A percentile compares a stretch with the other conserved stretches of the same genome.
Conservation (phyloP, 1,140 invertebrate genomes). For the Kradibia gibbosae region DNA sequence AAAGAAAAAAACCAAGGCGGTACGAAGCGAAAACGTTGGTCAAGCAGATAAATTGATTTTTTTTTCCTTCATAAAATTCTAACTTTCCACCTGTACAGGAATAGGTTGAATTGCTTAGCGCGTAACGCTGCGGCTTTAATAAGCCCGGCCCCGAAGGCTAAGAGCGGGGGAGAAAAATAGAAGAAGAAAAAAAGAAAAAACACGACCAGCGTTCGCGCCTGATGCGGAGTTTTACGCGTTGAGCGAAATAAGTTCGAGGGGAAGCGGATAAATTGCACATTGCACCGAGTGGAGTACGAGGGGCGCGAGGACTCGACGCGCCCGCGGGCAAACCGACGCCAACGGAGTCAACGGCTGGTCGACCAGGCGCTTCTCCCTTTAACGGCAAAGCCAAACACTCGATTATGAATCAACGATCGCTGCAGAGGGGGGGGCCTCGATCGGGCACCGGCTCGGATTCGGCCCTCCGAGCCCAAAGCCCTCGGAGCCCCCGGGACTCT, state of each 20-base stretch:
- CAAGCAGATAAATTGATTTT: no score
- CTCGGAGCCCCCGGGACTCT: background rate
- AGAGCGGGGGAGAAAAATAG: no score
- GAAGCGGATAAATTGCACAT: constrained; percentile 27
- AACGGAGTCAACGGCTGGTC: background rate
- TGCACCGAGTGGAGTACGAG: background rate
- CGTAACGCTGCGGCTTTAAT: no score
- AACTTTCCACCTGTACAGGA: no score
- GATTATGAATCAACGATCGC: constrained; percentile 34
- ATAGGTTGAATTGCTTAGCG: no score
- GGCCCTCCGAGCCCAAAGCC: background rate
- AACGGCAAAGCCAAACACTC: constrained; percentile 38
- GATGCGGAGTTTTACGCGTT: constrained; percentile 2
- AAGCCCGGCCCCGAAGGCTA: no score
- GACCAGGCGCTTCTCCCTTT: background rate
- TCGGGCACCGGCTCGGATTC: no score
- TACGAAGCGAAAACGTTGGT: no score
- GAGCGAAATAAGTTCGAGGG: constrained; percentile 22
- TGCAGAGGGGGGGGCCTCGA: background rate
- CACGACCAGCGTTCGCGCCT: background rate
- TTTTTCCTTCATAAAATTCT: no score
- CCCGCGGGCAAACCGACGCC: no score
- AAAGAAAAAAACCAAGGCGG: no score
- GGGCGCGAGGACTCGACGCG: background rate
- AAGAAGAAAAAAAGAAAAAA: background rate